phyloP scores from a whole-genome alignment of 2,888 invertebrate species.

The Trichopoda pennipes region DNA sequence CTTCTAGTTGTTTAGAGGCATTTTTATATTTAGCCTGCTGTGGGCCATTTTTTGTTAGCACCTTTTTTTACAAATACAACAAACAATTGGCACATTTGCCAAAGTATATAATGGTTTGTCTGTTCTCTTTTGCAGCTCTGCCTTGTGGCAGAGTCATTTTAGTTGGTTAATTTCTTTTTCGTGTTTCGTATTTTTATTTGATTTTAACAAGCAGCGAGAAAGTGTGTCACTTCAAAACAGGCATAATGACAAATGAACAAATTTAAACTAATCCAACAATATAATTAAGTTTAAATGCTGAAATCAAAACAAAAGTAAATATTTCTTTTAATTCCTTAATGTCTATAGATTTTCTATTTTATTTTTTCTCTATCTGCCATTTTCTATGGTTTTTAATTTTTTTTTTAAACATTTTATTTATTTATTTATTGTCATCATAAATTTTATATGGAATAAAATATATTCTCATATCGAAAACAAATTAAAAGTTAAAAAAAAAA shows the following conservation, averaged over 20 bases:
- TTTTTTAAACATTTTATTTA: conserved; percentile 1
- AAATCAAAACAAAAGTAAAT: neutral
- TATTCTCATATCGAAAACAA: conserved; percentile 44
- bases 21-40: conserved; percentile 60
- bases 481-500: conserved; percentile 39
- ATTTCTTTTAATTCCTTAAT: neutral
- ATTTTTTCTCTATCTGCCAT: neutral
- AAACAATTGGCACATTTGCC: conserved; percentile 64
- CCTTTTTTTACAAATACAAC: conserved; percentile 60
- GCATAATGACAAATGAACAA: conserved; percentile 79
- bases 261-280: conserved; percentile 77
- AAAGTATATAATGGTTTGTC: conserved; percentile 42
- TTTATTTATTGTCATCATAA: conserved; percentile 26
- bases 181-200: conserved; percentile 29
- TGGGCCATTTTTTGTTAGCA: conserved; percentile 68
- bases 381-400: neutral
- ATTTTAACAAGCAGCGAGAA: conserved; percentile 76
- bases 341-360: neutral
- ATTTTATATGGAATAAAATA: conserved; percentile 22
- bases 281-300: conserved; percentile 54
- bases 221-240: conserved; percentile 78
- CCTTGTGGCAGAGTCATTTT: conserved; percentile 25
- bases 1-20: conserved; percentile 45
- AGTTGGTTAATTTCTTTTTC: conserved; percentile 56
- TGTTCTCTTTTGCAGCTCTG: conserved; percentile 10